A percentile compares a stretch with the other conserved stretches of the same genome.
Conservation (phyloP, 2,797 vertebrate species). For the Rhinoraja longicauda region DNA sequence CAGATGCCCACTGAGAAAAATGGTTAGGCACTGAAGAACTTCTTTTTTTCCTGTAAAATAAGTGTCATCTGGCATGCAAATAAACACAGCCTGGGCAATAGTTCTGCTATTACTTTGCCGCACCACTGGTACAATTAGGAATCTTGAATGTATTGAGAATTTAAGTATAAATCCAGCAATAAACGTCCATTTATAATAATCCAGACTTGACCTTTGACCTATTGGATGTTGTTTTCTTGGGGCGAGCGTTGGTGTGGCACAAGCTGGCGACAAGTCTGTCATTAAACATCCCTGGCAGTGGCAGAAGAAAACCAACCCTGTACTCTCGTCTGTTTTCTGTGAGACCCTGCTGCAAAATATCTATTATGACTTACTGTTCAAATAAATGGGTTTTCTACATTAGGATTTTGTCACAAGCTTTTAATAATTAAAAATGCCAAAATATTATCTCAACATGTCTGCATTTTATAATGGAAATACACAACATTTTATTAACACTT, state of each 20-base stretch:
- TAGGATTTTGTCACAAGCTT: neutral
- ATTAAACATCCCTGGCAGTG: too few species aligned
- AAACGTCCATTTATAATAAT: neutral
- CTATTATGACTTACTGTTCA: neutral
- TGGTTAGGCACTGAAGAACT: neutral
- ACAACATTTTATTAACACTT: neutral
- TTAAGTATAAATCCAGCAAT: neutral
- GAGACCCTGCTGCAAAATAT: neutral
- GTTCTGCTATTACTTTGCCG: neutral
- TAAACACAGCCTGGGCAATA: neutral
- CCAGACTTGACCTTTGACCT: neutral
- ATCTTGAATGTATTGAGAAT: neutral
- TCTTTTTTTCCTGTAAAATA: neutral
- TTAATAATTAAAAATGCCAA: neutral
- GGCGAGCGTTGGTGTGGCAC: too few species aligned
- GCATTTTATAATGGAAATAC: neutral
- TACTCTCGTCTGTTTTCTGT: neutral
- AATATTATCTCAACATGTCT: neutral
- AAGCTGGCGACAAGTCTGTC: too few species aligned
- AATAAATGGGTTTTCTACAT: neutral
- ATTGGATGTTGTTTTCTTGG: too few species aligned
- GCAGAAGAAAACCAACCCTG: neutral
- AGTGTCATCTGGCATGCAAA: neutral
- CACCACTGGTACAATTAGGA: neutral
- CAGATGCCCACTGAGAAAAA: neutral